Evolutionary conservation across 2,888 invertebrate genomes (phyloP).

Genomic region (Chrysodeixis includens): DNA sequence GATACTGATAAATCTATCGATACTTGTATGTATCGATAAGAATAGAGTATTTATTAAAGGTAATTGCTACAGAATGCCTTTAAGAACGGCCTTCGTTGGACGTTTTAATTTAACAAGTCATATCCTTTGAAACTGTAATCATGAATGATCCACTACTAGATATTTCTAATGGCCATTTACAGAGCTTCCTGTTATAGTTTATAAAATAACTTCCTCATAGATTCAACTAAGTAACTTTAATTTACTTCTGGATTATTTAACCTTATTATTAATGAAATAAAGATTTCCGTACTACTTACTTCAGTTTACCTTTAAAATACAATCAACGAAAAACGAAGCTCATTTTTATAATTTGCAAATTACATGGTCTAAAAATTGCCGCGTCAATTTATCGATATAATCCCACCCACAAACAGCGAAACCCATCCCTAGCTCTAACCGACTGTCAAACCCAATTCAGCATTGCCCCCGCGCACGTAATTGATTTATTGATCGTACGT

Average conservation of each 20-base stretch:
- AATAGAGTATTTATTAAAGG: neutral
- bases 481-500: slow-evolving; percentile 89
- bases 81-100: slow-evolving; percentile 3
- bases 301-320: neutral
- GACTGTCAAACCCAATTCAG: slow-evolving; percentile 89
- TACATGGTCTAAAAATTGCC: neutral
- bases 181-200: slow-evolving; percentile 38
- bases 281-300: neutral
- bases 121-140: slow-evolving; percentile 20
- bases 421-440: slow-evolving; percentile 78
- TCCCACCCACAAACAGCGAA: slow-evolving; percentile 48
- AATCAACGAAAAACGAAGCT: neutral
- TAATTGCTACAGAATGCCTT: neutral
- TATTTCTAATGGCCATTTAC: slow-evolving; percentile 31
- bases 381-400: slow-evolving; percentile 54
- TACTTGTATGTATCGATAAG: slow-evolving; percentile 43
- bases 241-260: slow-evolving; percentile 17
- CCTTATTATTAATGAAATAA: slow-evolving; percentile 18
- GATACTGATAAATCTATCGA: slow-evolving; percentile 64
- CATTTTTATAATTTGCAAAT: neutral
- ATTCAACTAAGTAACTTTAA: slow-evolving; percentile 31
- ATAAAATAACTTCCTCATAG: slow-evolving; percentile 43
- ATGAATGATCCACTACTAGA: slow-evolving; percentile 35
- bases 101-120: slow-evolving; percentile 20
- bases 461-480: slow-evolving; percentile 87